Conservation (phyloP, 2,797 vertebrate genomes). For the Xenops minutus region DNA sequence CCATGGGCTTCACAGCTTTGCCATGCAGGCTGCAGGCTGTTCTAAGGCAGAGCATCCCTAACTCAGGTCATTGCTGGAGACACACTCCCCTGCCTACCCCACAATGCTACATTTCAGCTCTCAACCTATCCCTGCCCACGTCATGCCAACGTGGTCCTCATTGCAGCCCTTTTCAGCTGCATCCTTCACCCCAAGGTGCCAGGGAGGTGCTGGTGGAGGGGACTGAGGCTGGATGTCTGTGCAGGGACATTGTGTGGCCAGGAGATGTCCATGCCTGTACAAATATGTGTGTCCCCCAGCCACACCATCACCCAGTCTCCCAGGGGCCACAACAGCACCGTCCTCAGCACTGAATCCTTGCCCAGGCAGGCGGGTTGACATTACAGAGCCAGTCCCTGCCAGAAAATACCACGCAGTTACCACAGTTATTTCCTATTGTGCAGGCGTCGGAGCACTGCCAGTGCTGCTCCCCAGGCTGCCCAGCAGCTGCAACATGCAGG, state of each 20-base stretch:
- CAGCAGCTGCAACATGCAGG: background rate
- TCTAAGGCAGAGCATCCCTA: background rate
- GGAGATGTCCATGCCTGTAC: background rate
- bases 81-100: background rate
- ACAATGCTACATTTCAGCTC: background rate
- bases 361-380: background rate
- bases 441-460: background rate
- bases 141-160: accelerated
- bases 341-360: background rate
- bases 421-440: constrained; percentile 54
- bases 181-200: background rate
- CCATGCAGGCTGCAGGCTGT: background rate
- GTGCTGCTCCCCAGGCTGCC: background rate
- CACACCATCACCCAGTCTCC: accelerated
- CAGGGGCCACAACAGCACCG: accelerated
- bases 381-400: background rate
- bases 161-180: background rate
- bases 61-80: background rate
- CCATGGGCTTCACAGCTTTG: background rate
- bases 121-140: background rate
- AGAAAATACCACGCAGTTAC: constrained; percentile 19
- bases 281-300: accelerated
- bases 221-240: accelerated
- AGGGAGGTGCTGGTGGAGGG: background rate
- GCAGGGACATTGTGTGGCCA: background rate